A percentile compares a stretch with the other conserved stretches of the same genome.
Evolutionary conservation across 2,888 invertebrate genomes (phyloP).

Genomic region (Phania funesta): DNA sequence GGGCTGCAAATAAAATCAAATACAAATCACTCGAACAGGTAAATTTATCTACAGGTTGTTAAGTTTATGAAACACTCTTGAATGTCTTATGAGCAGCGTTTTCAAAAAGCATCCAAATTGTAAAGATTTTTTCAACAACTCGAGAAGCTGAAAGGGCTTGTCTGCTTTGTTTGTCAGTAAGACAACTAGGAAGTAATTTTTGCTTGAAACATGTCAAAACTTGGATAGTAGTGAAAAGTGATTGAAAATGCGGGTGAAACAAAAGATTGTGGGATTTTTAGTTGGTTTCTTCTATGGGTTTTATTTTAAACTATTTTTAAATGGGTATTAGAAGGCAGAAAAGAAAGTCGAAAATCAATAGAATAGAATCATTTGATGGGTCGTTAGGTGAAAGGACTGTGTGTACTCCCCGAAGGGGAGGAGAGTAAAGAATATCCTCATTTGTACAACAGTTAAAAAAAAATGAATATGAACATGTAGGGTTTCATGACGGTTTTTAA

Average conservation of each 20-base stretch:
- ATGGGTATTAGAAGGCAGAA: too few relatives aligned
- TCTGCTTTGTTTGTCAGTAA: background rate
- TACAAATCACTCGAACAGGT: constrained; percentile 56
- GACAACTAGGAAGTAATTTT: constrained; percentile 14
- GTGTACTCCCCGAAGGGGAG: too few relatives aligned
- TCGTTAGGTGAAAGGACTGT: too few relatives aligned
- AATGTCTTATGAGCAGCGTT: constrained; percentile 32
- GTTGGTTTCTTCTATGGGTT: too few relatives aligned
- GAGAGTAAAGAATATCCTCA: too few relatives aligned
- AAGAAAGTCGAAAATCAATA: too few relatives aligned
- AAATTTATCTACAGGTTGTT: constrained; percentile 52
- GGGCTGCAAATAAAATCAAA: constrained; percentile 29
- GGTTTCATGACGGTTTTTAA: too few relatives aligned
- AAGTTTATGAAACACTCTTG: constrained; percentile 56
- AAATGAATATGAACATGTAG: too few relatives aligned
- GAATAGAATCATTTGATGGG: too few relatives aligned
- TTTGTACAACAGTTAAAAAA: too few relatives aligned
- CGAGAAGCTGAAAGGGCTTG: background rate
- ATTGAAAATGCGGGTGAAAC: constrained; percentile 32
- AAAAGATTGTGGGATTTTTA: too few relatives aligned
- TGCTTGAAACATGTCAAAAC: constrained; percentile 6
- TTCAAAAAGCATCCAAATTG: background rate
- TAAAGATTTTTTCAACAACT: background rate
- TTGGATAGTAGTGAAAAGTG: background rate
- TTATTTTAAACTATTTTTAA: too few relatives aligned